These are phyloP conservation scores for Monarcha castaneiventris DNA, from an alignment of 2,113 vertebrate species.

Conservation along the genomic window DNA sequence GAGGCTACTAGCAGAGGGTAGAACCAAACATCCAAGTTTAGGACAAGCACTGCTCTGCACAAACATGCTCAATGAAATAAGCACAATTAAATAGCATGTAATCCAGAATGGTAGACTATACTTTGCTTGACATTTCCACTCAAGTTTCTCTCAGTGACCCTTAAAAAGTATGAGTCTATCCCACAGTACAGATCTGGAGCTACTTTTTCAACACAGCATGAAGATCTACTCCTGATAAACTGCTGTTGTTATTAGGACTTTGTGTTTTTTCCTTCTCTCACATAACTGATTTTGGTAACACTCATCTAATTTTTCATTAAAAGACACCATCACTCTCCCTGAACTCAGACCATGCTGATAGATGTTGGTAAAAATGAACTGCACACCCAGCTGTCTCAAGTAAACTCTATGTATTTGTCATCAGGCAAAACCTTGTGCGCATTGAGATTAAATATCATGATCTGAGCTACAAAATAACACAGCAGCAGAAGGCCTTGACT, in stretches of 20 bases:
- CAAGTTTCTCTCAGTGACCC: background rate
- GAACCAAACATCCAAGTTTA: background rate
- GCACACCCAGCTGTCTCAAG: background rate
- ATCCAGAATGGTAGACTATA: background rate
- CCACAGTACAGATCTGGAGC: background rate
- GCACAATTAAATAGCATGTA: background rate
- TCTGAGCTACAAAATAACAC: slow-evolving; percentile 77
- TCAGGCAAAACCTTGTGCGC: slow-evolving; percentile 74
- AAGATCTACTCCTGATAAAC: background rate
- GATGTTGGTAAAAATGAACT: background rate
- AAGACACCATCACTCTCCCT: background rate
- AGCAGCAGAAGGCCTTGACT: slow-evolving; percentile 77
- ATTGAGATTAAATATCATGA: slow-evolving; percentile 79
- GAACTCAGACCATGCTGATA: background rate
- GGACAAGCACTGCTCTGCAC: background rate
- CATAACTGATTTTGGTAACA: background rate
- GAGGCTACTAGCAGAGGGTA: background rate
- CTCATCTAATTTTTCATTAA: background rate
- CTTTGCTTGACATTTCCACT: background rate
- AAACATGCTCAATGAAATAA: background rate
- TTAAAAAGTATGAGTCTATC: background rate
- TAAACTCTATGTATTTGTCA: slow-evolving; percentile 6
- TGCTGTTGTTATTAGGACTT: background rate
- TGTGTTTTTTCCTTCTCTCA: background rate
- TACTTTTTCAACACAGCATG: background rate